Conservation (phyloP, 1,140 invertebrate genomes). For the Acromyrmex charruanus region DNA sequence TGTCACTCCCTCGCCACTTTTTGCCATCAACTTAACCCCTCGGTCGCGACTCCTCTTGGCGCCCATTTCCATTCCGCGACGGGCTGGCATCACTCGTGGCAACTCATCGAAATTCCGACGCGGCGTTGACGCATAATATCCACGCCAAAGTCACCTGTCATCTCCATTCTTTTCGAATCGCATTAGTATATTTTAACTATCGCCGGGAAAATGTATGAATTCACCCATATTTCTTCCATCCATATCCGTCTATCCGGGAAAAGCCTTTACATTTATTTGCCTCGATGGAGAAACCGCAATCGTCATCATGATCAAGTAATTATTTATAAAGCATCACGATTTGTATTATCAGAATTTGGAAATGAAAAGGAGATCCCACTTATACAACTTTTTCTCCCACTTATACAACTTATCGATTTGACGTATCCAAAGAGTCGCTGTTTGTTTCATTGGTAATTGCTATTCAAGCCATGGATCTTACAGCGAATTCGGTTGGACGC, state of each 20-base stretch:
- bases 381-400: background rate
- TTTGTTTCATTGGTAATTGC: background rate
- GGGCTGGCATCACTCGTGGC: conserved; percentile 33
- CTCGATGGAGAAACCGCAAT: background rate
- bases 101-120: conserved; percentile 61
- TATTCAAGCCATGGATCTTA: background rate
- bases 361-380: background rate
- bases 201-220: conserved; percentile 22
- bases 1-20: conserved; percentile 17
- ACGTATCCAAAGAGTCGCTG: background rate
- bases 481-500: too few relatives aligned
- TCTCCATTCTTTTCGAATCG: conserved; percentile 56
- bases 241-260: background rate
- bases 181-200: conserved; percentile 59
- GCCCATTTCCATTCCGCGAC: conserved; percentile 43
- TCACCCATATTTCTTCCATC: background rate
- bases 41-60: conserved; percentile 8
- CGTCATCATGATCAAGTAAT: background rate
- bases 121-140: conserved; percentile 40
- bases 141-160: background rate
- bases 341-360: background rate
- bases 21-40: background rate
- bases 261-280: conserved; percentile 25
- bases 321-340: background rate
- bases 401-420: background rate